Percentiles rank a stretch among this genome's conserved stretches.
phyloP scores from a whole-genome alignment of 1,140 invertebrate species.

The Helicoverpa armigera region DNA sequence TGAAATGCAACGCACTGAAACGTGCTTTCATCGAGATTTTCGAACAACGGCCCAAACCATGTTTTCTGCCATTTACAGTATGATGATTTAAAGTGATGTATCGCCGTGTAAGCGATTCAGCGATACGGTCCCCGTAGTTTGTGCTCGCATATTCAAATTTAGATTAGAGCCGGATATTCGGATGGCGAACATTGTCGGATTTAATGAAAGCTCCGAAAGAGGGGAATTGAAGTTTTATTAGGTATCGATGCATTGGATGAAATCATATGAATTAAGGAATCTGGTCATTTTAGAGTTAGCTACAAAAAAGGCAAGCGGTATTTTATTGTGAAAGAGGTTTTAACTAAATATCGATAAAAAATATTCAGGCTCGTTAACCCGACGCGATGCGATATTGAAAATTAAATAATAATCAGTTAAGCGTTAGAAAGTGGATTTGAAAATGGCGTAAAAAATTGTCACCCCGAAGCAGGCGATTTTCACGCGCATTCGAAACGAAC shows the following conservation, averaged over 20 bases:
- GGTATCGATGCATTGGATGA: background rate
- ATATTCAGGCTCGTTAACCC: background rate
- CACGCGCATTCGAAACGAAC: conserved; percentile 39
- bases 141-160: conserved; percentile 33
- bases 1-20: conserved; percentile 21
- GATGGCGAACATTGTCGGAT: conserved; percentile 7
- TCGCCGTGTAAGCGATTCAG: conserved; percentile 16
- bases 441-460: conserved; percentile 55
- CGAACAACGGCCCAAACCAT: conserved; percentile 16
- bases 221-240: background rate
- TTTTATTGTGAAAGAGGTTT: background rate
- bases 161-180: conserved; percentile 21
- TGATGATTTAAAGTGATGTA: conserved; percentile 40
- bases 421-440: conserved; percentile 36
- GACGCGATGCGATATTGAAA: conserved; percentile 11
- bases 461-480: conserved; percentile 37
- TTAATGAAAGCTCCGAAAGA: background rate
- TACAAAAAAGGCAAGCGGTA: too few species aligned
- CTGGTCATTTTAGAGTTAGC: background rate
- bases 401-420: conserved; percentile 29
- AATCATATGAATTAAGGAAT: background rate
- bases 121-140: conserved; percentile 5
- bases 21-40: conserved; percentile 39
- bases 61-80: conserved; percentile 37
- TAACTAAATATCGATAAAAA: background rate